These are phyloP conservation scores for Erpobdella octoculata DNA, from an alignment of 2,888 invertebrate genomes.

Conservation along the genomic window DNA sequence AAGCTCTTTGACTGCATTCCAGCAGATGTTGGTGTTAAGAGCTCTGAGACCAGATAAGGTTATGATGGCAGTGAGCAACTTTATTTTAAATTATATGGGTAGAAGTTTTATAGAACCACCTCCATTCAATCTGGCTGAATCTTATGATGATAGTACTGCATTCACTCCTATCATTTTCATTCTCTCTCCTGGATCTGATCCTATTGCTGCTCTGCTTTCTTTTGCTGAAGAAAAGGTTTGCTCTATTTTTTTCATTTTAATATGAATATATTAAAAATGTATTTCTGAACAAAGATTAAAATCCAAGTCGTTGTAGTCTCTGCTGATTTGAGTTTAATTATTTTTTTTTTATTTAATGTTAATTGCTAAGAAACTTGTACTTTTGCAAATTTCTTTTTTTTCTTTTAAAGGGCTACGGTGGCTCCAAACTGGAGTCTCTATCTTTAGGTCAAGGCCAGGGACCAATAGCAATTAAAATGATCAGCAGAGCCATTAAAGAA, in stretches of 20 bases:
- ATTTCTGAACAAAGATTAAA: too few species aligned
- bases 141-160: constrained; percentile 51
- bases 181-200: constrained; percentile 54
- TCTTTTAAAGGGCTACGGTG: constrained; percentile 53
- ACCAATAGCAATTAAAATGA: constrained; percentile 53
- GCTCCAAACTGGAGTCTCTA: constrained; percentile 53
- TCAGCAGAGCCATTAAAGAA: constrained; percentile 51
- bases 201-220: constrained; percentile 52
- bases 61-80: constrained; percentile 41
- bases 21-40: constrained; percentile 51
- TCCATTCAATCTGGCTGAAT: constrained; percentile 53
- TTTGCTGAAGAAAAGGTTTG: constrained; percentile 54
- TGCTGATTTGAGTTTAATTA: too few species aligned
- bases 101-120: constrained; percentile 53
- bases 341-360: too few species aligned
- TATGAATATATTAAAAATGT: too few species aligned
- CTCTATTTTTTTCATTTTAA: too few species aligned
- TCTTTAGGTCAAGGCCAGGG: constrained; percentile 55
- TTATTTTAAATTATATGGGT: constrained; percentile 52
- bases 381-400: too few species aligned
- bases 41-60: constrained; percentile 54
- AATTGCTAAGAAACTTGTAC: too few species aligned
- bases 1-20: constrained; percentile 48
- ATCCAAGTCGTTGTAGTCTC: too few species aligned
- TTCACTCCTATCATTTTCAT: constrained; percentile 52